Evolutionary conservation across 1,140 invertebrate species (phyloP), one percentile per base, ranked within the genome.

Genomic region (Atta colombica): DNA sequence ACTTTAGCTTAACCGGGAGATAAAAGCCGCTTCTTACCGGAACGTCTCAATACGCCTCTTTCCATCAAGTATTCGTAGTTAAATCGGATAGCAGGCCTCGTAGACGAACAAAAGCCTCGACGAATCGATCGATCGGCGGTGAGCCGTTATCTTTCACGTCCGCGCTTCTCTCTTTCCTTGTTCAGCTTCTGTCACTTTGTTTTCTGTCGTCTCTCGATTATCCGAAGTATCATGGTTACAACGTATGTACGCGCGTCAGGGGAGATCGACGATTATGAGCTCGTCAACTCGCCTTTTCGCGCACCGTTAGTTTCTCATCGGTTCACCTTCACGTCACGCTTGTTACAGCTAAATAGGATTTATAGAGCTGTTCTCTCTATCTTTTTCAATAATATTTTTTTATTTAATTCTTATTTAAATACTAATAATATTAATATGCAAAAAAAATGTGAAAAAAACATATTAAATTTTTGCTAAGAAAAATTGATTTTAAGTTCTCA

Each of bases 91-190:
- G 88, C 80, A 35, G 77, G 69, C 75, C 78, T 65, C 87, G 92
- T 90, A 89, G 89, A 85, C 88, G 92, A 94, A 95, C 94, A 95
- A 95, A 94, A 94, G 93, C 90, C 91, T 91, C 89, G 77, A 75
- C 88, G 90, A 88, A 94, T 94, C 93, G 93, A 95, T 95, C 94
- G 93, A 94, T 94, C 87, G 92, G 90, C 90, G 86, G 88, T 89
- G 91, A 93, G 91, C 89, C 91, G 93, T 95, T 95, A 95, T 95
- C 94, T 94, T 94, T 93, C 86, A 84, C 92, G 92, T 92, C 93
- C 93, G 92, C 91, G 86, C 91, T 90, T 92, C 89, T 87, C 88
- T 93, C 90, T 88, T 89, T 88, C 86, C 75, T 80, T 87, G 86
- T 88, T 80, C 82, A 87, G 51, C 90, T 72, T 58, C 45, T 77